phyloP scores from a whole-genome alignment of 1,140 invertebrate genomes.

The Maconellicoccus hirsutus region DNA sequence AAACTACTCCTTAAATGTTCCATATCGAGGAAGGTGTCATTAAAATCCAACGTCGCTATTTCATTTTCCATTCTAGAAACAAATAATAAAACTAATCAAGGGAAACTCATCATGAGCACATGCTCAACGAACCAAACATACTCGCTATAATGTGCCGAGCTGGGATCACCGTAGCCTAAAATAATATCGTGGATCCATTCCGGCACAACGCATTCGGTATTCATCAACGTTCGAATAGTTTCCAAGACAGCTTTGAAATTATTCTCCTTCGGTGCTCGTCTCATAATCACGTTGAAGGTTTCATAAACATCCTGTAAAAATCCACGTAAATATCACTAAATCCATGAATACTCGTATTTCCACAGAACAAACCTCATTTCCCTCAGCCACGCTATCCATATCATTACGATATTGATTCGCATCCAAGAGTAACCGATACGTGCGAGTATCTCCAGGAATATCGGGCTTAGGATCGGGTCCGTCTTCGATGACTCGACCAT shows the following conservation, averaged over 20 bases:
- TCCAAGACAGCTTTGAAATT: slow-evolving; percentile 99
- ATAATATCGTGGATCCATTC: slow-evolving; percentile 98
- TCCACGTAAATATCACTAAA: not conserved
- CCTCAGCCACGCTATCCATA: slow-evolving; percentile 67
- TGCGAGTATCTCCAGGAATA: slow-evolving; percentile 77
- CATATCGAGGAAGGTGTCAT: slow-evolving; percentile 92
- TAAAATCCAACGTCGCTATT: slow-evolving; percentile 78
- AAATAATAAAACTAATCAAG: slow-evolving; percentile 25
- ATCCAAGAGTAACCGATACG: slow-evolving; percentile 87
- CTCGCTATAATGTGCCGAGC: slow-evolving; percentile 86
- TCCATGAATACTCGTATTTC: not conserved
- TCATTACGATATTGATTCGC: slow-evolving; percentile 92
- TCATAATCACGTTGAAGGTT: slow-evolving; percentile 94
- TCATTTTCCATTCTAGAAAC: slow-evolving; percentile 58
- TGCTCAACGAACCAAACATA: slow-evolving; percentile 33
- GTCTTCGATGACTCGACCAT: slow-evolving; percentile 94
- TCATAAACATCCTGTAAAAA: slow-evolving; percentile 73
- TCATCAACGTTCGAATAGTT: slow-evolving; percentile 97
- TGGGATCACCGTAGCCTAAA: slow-evolving; percentile 93
- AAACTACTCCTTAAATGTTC: slow-evolving; percentile 82
- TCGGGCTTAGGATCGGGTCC: slow-evolving; percentile 78
- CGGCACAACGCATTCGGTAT: slow-evolving; percentile 96
- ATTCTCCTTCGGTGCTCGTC: slow-evolving; percentile 97
- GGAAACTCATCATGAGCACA: not conserved
- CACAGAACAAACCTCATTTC: slow-evolving; percentile 46